Base-by-base conservation (phyloP, 37 sponge, comb jelly and placozoan genomes). In the Crambe crambe region DNA sequence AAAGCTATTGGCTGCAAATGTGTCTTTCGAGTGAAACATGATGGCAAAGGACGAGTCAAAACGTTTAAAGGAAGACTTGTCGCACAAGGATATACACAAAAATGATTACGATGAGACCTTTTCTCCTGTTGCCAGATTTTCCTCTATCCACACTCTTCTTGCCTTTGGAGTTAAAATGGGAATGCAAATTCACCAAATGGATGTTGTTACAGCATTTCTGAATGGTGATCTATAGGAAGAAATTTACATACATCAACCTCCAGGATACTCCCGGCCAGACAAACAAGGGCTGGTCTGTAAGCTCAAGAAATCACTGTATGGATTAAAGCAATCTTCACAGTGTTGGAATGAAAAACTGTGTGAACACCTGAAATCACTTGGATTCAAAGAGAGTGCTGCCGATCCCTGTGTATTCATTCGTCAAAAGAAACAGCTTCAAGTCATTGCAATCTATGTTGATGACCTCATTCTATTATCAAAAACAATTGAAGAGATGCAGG, bases 391-490 rank as follows among this genome's bases (percentile, higher is more conserved):
- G 44, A 41, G 74, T 42, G 5, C 56, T 4, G 81, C 81, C 15
- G 81, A 80, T 71, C 81, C 81, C 37, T 80, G 72, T 70, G 23
- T 80, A 5, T 80, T 40, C 23, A 25, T 80, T 26, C 70, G 37
- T 51, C 41, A 37, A 2, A 3, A 1, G 4, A 26, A 68, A 23
- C 2, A 3, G 5, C 38, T 73, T 1, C n/a, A 32, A 20, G 58
- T 82, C 23, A 41, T 80, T 69, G 80, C 80, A 29, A 71, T 80
- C 5, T 80, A 80, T 68, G 80, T 80, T 12, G 80, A 80, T 56
- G 80, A 78, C 47, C 36, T 78, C 2, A 58, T 76, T 59, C 21
- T 76, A 29, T 20, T 25, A 8, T 15, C 78, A 3, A 63, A 21
- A 9, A 78, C 68, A n/a, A 17, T 23, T 31, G 71, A 44, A 36